Conservation (phyloP, 2,888 invertebrate genomes). For the Calliphora vomitoria region DNA sequence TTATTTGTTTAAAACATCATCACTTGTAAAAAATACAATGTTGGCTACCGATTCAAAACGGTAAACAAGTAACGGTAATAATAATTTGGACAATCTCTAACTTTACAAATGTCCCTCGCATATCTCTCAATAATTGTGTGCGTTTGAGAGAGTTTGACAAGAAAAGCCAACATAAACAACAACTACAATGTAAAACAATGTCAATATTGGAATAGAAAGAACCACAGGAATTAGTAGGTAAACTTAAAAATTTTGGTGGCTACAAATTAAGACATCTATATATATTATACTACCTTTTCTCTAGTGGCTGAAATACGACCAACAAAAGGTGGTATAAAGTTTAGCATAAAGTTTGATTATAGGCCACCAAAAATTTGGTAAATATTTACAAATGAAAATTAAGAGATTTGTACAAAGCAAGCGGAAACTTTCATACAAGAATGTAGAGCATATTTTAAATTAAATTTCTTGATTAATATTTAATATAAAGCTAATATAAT, state of each 20-base stretch:
- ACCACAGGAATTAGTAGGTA: conserved; percentile 49
- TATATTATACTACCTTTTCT: neutral
- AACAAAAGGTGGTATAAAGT: neutral
- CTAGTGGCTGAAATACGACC: neutral
- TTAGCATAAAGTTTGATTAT: conserved; percentile 35
- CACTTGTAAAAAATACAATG: too few relatives aligned
- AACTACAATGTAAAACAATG: conserved; percentile 23
- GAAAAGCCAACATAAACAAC: conserved; percentile 37
- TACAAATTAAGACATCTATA: conserved; percentile 49
- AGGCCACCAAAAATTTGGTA: conserved; percentile 38
- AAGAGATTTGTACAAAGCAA: neutral
- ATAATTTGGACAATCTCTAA: too few relatives aligned
- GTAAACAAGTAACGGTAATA: too few relatives aligned
- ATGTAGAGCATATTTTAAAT: too few relatives aligned
- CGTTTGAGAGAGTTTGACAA: conserved; percentile 40
- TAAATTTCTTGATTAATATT: too few relatives aligned
- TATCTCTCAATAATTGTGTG: neutral
- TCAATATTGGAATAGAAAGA: conserved; percentile 51
- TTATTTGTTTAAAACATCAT: too few relatives aligned
- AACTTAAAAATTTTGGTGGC: conserved; percentile 35
- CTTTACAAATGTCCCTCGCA: neutral
- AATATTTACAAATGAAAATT: conserved; percentile 32
- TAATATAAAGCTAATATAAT: too few relatives aligned
- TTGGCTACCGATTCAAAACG: too few relatives aligned
- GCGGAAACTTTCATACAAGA: neutral